Base-by-base conservation (phyloP, 2,113 vertebrate species). In the Protomyctophum bolini region DNA sequence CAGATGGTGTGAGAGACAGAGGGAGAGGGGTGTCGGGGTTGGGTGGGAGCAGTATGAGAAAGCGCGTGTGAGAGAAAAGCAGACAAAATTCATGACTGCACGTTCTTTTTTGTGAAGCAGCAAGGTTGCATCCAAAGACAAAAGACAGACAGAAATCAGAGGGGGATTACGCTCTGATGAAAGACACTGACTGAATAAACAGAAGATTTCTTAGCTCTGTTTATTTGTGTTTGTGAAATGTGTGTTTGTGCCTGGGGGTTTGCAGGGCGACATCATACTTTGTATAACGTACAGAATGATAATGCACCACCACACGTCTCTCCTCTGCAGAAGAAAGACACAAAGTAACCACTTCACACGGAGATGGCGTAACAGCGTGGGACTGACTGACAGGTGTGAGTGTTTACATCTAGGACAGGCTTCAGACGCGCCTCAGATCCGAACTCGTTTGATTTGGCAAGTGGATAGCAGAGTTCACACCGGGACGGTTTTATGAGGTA, bases 101-200 rank as follows among this genome's bases (percentile, higher is more conserved):
- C 63, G 76, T 80, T 73, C 72, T 80, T 66, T 84, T 75, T 71
- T 15, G 56, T 68, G 73, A 64, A 66, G 76, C 14, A 33, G 72
- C 10, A 76, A 79, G 79, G 73, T 21, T 70, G 79, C 84, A 71
- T 86, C 75, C 75, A 86, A 86, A 88, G 83, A 54, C 68, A 82
- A 41, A 67, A 72, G 77, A 76, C 41, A 74, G 81, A 57, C 59
- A 33, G 75, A 80, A 83, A 85, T 84, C 84, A 84, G 82, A 77
- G 55, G 81, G 69, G 79, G 70, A 77, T 87, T 86, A 78, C 11
- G 45, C 29, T 86, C 75, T 60, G 72, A 76, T 78, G 14, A 81
- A 85, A 85, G 75, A 88, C 33, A 82, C 76, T 79, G 73, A 63
- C 63, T 72, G 80, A 80, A 82, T 84, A 84, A 88, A 91, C 74